These are phyloP conservation scores for Temnothorax unifasciatus DNA, from an alignment of 2,888 invertebrate genomes.

Conservation along the genomic window DNA sequence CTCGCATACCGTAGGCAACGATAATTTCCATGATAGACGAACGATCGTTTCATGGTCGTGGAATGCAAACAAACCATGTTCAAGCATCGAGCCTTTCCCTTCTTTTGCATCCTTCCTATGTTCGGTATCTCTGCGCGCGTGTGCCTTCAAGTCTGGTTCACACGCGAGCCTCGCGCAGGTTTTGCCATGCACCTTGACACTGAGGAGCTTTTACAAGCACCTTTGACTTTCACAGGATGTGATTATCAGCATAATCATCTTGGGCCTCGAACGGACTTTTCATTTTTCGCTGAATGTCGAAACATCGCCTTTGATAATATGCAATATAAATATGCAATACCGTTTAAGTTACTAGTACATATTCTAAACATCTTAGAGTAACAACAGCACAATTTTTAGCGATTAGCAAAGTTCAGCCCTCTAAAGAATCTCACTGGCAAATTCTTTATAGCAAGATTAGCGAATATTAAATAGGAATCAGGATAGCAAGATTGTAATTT, in stretches of 20 bases:
- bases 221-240: constrained; percentile 19
- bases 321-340: constrained; percentile 1
- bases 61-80: constrained; percentile 78
- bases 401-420: not conserved
- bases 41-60: constrained; percentile 71
- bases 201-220: constrained; percentile 25
- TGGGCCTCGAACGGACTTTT: not conserved
- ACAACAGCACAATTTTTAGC: not conserved
- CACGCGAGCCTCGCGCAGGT: constrained; percentile 57
- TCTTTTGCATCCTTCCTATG: constrained; percentile 40
- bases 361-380: not conserved
- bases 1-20: constrained; percentile 63
- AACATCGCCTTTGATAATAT: not conserved
- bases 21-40: constrained; percentile 73
- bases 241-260: constrained; percentile 19
- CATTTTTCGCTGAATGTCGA: not conserved
- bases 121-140: constrained; percentile 37
- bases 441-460: not conserved
- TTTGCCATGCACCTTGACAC: constrained; percentile 26
- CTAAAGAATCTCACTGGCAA: not conserved
- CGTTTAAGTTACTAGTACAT: constrained; percentile 4
- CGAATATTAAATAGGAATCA: not conserved
- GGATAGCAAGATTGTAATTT: not conserved
- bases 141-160: constrained; percentile 66
- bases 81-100: constrained; percentile 55